Evolutionary conservation across 2,113 vertebrate species (phyloP).

Genomic region (Lates calcarifer): DNA sequence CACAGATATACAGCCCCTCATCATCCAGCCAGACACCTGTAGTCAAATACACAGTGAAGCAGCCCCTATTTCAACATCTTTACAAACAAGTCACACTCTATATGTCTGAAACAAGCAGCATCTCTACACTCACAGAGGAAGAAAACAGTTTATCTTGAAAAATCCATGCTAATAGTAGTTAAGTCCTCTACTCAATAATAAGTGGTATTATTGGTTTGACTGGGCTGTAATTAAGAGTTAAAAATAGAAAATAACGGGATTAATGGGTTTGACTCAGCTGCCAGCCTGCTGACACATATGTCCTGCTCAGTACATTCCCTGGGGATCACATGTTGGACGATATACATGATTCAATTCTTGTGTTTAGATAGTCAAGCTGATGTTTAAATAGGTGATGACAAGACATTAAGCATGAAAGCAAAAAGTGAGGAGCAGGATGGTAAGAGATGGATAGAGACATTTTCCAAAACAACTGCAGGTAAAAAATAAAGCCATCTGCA

Average conservation of each 20-base stretch:
- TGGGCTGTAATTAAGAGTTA: slow-evolving; percentile 62
- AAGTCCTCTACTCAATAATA: slow-evolving; percentile 44
- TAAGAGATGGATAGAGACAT: neutral
- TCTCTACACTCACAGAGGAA: neutral
- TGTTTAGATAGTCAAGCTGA: slow-evolving; percentile 39
- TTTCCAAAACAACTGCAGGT: slow-evolving; percentile 53
- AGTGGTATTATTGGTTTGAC: slow-evolving; percentile 62
- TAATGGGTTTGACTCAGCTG: slow-evolving; percentile 70
- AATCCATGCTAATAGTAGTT: slow-evolving; percentile 31
- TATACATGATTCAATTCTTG: slow-evolving; percentile 48
- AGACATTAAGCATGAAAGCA: slow-evolving; percentile 23
- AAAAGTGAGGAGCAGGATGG: neutral
- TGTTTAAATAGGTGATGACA: slow-evolving; percentile 49
- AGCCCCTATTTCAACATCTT: neutral
- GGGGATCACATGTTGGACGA: slow-evolving; percentile 47
- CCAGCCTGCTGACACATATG: slow-evolving; percentile 60
- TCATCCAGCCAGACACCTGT: slow-evolving; percentile 88
- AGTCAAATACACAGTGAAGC: slow-evolving; percentile 36
- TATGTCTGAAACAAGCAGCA: slow-evolving; percentile 9
- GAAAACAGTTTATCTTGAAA: slow-evolving; percentile 39
- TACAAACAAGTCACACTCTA: slow-evolving; percentile 26
- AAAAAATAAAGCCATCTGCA: slow-evolving; percentile 47
- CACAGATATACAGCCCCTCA: slow-evolving; percentile 88
- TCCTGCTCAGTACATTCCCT: slow-evolving; percentile 51
- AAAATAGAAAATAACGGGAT: slow-evolving; percentile 77